Evolutionary conservation across 2,113 vertebrate genomes (phyloP).

Genomic region (Onychostruthus taczanowskii): DNA sequence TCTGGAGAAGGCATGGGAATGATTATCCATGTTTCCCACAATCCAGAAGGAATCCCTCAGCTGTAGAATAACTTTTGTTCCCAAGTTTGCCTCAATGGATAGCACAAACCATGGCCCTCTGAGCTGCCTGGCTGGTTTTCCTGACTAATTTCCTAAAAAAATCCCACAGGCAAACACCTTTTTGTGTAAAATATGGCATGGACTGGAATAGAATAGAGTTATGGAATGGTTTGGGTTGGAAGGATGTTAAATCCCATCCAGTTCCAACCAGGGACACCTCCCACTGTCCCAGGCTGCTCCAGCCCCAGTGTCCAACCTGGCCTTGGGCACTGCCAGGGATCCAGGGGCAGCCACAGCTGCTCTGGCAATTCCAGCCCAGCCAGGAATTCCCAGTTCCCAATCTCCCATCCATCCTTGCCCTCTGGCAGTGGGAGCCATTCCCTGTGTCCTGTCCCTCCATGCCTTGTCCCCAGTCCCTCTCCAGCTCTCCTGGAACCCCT

Average conservation of each 20-base stretch:
- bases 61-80: neutral
- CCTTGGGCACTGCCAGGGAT: neutral
- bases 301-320: neutral
- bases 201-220: neutral
- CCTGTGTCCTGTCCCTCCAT: no score
- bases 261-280: neutral
- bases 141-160: neutral
- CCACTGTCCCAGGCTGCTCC: neutral
- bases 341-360: neutral
- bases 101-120: rapidly evolving
- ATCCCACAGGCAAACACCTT: no score
- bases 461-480: no score
- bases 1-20: neutral
- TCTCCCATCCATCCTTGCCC: neutral
- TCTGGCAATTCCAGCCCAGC: neutral
- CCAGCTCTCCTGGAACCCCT: no score
- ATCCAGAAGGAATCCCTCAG: neutral
- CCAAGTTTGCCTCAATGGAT: neutral
- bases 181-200: no score
- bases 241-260: neutral
- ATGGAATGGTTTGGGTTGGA: neutral
- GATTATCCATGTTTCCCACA: rapidly evolving
- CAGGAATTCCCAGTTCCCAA: neutral
- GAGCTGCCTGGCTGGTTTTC: neutral
- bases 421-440: no score